A percentile compares a stretch with the other conserved stretches of the same genome.
These are phyloP conservation scores for Ypsolopha scabrella DNA, from an alignment of 2,888 invertebrate species.

Conservation along the genomic window DNA sequence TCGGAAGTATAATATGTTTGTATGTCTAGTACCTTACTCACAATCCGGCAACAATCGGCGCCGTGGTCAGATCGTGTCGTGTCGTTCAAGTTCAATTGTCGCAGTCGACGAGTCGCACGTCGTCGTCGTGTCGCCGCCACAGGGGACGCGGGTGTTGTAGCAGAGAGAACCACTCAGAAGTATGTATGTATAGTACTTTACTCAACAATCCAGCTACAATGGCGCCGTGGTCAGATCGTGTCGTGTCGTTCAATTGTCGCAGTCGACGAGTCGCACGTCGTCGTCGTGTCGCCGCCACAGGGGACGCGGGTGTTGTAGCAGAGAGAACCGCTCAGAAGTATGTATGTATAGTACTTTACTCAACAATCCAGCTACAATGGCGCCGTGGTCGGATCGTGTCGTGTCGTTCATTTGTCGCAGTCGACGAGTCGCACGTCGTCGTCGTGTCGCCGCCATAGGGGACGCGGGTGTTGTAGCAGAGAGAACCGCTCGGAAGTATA, in stretches of 20 bases:
- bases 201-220: no score
- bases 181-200: no score
- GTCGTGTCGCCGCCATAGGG: constrained; percentile 41
- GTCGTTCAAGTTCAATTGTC: constrained; percentile 43
- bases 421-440: constrained; percentile 54
- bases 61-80: no score
- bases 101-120: constrained; percentile 48
- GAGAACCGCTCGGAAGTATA: constrained; percentile 52
- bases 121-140: constrained; percentile 49
- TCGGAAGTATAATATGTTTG: no score
- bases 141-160: constrained; percentile 52
- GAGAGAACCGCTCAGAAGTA: constrained; percentile 13
- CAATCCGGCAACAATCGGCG: no score
- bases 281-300: constrained; percentile 49
- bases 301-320: constrained; percentile 52
- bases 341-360: no score
- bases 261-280: constrained; percentile 49
- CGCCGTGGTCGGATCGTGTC: neutral
- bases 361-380: no score
- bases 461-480: constrained; percentile 51
- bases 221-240: no score
- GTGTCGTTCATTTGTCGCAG: constrained; percentile 38
- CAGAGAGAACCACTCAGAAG: constrained; percentile 18
- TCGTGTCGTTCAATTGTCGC: constrained; percentile 36
- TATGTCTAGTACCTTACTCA: no score